Percentiles rank a stretch among this genome's conserved stretches.
Evolutionary conservation across 1,140 invertebrate genomes (phyloP).

Genomic region (Spodoptera litura): DNA sequence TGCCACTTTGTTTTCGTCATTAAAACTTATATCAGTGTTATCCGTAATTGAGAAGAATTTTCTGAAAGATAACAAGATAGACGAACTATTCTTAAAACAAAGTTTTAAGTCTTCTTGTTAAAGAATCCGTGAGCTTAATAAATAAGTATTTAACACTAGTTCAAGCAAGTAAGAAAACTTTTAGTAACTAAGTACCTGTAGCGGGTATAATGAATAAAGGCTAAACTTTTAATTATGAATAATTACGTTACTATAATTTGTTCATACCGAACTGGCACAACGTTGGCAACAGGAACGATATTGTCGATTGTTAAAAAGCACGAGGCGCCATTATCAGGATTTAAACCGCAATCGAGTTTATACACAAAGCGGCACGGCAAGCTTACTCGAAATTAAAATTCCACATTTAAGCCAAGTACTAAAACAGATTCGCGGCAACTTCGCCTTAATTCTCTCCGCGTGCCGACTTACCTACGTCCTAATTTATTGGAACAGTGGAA

Average conservation of each 20-base stretch:
- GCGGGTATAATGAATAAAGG: too few relatives aligned
- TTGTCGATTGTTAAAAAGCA: neutral
- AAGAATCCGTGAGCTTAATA: neutral
- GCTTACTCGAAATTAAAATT: conserved; percentile 44
- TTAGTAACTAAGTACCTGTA: neutral
- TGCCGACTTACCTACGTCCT: conserved; percentile 60
- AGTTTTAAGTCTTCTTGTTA: neutral
- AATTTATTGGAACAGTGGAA: conserved; percentile 75
- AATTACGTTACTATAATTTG: neutral
- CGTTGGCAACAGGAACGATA: neutral
- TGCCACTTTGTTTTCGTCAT: conserved; percentile 6
- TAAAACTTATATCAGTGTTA: conserved; percentile 16
- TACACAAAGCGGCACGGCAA: conserved; percentile 5
- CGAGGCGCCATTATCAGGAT: conserved; percentile 20
- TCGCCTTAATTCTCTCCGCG: conserved; percentile 59
- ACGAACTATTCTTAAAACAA: neutral
- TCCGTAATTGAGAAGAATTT: conserved; percentile 1
- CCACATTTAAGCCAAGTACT: conserved; percentile 42
- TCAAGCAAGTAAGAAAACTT: conserved; percentile 12
- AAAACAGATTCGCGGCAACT: conserved; percentile 56
- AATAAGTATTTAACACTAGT: conserved; percentile 9
- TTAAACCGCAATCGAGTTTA: conserved; percentile 27
- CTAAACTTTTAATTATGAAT: too few relatives aligned
- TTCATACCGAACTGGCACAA: neutral
- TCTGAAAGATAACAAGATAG: conserved; percentile 4